phyloP scores from a whole-genome alignment of 2,797 vertebrate genomes.

The Parambassis ranga region DNA sequence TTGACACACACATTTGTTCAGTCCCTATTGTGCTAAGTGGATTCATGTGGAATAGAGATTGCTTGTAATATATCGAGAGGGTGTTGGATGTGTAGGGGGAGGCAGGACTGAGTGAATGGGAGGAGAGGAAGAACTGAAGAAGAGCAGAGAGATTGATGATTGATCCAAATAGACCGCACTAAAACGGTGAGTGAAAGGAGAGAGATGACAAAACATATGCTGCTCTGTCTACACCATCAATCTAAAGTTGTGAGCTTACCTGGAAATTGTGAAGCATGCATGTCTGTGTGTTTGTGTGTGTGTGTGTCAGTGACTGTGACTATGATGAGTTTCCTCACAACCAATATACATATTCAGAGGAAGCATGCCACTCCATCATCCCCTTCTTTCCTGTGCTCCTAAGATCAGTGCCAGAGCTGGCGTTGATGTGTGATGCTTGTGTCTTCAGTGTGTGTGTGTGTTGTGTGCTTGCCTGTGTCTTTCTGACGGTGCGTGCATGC shows the following conservation, averaged over 20 bases:
- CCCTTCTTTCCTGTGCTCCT: slow-evolving; percentile 27
- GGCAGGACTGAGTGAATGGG: slow-evolving; percentile 5
- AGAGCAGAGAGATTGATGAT: slow-evolving; percentile 61
- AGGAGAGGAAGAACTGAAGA: slow-evolving; percentile 8
- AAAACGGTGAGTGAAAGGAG: slow-evolving; percentile 35
- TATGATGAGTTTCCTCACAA: slow-evolving; percentile 68
- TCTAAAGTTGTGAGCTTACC: slow-evolving; percentile 74
- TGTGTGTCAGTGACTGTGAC: slow-evolving; percentile 39
- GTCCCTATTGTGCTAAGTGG: slow-evolving; percentile 60
- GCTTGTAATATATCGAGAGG: slow-evolving; percentile 50
- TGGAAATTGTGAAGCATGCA: slow-evolving; percentile 63
- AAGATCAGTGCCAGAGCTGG: slow-evolving; percentile 28
- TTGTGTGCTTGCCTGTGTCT: neutral
- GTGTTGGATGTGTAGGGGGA: slow-evolving; percentile 20
- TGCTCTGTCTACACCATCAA: slow-evolving; percentile 67
- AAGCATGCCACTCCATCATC: slow-evolving; percentile 62
- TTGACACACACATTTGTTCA: slow-evolving; percentile 67
- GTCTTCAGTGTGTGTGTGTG: neutral
- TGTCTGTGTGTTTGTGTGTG: slow-evolving; percentile 11
- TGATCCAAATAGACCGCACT: slow-evolving; percentile 59
- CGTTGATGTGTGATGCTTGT: slow-evolving; percentile 29
- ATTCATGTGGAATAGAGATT: slow-evolving; percentile 64
- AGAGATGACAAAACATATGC: slow-evolving; percentile 72
- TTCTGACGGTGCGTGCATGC: neutral
- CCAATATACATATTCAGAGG: slow-evolving; percentile 70